Evolutionary conservation across 2,888 invertebrate species (phyloP).

Genomic region (Cephus pulcher): DNA sequence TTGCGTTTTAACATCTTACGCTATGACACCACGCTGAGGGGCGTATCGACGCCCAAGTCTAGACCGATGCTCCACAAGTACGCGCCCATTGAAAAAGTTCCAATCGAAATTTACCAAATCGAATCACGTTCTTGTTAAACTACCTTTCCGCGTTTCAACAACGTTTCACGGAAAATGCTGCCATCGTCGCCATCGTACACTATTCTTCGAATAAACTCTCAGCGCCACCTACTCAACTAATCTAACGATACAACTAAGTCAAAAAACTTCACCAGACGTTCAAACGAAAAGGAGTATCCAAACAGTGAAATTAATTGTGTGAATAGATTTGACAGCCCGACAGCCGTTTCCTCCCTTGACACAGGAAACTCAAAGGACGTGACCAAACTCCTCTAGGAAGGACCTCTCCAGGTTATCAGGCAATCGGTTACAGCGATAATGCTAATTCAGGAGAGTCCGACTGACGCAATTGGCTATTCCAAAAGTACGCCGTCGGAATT

Average conservation of each 20-base stretch:
- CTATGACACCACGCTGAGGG: background rate
- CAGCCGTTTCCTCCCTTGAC: background rate
- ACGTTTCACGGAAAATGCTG: background rate
- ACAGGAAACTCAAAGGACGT: background rate
- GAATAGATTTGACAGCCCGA: constrained; percentile 21
- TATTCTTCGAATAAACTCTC: background rate
- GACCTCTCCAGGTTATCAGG: background rate
- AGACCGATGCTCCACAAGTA: background rate
- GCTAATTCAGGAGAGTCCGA: background rate
- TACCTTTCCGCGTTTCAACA: constrained; percentile 14
- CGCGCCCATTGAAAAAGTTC: constrained; percentile 51
- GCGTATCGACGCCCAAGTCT: background rate
- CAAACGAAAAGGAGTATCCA: constrained; percentile 13
- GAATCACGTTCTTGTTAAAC: constrained; percentile 58
- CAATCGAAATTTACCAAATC: constrained; percentile 64
- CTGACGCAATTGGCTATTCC: background rate
- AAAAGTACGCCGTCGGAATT: background rate
- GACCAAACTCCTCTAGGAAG: background rate
- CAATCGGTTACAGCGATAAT: background rate
- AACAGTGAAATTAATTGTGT: constrained; percentile 29
- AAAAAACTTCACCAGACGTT: background rate
- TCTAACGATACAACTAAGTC: background rate
- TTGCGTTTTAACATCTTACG: background rate
- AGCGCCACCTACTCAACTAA: background rate
- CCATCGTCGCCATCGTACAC: background rate